Evolutionary conservation across 2,888 invertebrate species (phyloP).

Genomic region (Lasioglossum lativentre): DNA sequence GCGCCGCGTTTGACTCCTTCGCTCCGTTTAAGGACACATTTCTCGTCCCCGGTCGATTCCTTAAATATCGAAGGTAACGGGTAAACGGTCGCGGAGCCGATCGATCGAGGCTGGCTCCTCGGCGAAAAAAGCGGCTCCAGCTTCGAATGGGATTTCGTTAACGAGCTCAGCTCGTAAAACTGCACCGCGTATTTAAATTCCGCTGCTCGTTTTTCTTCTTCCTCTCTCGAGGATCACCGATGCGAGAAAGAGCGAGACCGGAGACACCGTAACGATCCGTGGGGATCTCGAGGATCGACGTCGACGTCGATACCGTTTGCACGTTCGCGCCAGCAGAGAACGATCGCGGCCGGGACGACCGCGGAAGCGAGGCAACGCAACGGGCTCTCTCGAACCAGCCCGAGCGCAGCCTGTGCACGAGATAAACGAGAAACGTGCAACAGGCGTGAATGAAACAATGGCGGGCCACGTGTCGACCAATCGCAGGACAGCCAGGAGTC

Average conservation of each 20-base stretch:
- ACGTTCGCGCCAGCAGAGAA: not conserved
- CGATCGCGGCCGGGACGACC: not conserved
- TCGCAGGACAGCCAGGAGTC: conserved; percentile 66
- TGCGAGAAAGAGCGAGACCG: not conserved
- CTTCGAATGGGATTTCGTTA: conserved; percentile 37
- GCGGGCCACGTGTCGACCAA: conserved; percentile 75
- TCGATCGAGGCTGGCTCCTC: not conserved
- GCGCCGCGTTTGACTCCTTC: conserved; percentile 15
- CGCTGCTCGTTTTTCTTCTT: not conserved
- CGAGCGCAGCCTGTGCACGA: conserved; percentile 56
- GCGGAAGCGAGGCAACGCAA: conserved; percentile 1
- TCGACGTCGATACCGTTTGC: conserved; percentile 46
- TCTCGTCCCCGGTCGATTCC: conserved; percentile 19
- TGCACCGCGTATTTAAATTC: conserved; percentile 48
- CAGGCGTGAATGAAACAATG: conserved; percentile 78
- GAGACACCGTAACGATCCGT: conserved; percentile 29
- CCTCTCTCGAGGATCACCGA: not conserved
- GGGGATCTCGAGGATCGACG: conserved; percentile 31
- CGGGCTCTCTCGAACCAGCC: conserved; percentile 16
- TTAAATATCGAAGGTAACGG: conserved; percentile 22
- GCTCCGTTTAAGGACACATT: conserved; percentile 23
- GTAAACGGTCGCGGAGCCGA: not conserved
- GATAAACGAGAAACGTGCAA: conserved; percentile 72
- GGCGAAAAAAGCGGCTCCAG: conserved; percentile 30
- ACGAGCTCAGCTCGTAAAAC: conserved; percentile 44